Conservation (phyloP, 2,113 vertebrate genomes). For the Cavia aperea region DNA sequence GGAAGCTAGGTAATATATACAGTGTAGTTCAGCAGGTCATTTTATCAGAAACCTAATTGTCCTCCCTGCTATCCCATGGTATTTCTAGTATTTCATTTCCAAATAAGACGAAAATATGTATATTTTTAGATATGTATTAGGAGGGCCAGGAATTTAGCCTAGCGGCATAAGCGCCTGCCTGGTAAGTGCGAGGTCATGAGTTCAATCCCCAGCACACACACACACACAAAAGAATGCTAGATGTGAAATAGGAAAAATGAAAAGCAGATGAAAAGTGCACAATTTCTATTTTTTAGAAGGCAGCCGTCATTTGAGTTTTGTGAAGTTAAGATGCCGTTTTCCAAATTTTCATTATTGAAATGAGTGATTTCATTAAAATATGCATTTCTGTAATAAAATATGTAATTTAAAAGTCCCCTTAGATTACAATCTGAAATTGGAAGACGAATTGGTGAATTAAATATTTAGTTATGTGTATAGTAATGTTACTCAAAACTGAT, state of each 20-base stretch:
- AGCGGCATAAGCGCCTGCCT: no score
- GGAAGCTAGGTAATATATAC: neutral
- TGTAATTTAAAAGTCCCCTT: neutral
- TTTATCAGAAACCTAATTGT: neutral
- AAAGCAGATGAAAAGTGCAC: neutral
- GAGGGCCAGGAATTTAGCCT: neutral
- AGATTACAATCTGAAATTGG: neutral
- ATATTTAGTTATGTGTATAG: neutral
- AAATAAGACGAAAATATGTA: neutral
- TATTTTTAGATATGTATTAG: neutral
- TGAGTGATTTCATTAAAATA: constrained; percentile 8
- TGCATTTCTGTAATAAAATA: neutral
- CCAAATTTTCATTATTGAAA: constrained; percentile 3
- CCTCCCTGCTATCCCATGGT: neutral
- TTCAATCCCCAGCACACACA: no score
- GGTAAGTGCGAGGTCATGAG: no score
- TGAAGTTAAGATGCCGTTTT: neutral
- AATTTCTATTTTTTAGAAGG: neutral
- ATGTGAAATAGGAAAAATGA: neutral
- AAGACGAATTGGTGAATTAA: neutral
- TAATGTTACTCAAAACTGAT: neutral
- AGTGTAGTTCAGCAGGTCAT: neutral
- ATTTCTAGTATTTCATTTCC: neutral
- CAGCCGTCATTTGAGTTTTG: constrained; percentile 3
- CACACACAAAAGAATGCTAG: neutral